A percentile compares a stretch with the other conserved stretches of the same genome.
Conservation (phyloP, 2,888 invertebrate species). For the Tenthredo distinguenda region DNA sequence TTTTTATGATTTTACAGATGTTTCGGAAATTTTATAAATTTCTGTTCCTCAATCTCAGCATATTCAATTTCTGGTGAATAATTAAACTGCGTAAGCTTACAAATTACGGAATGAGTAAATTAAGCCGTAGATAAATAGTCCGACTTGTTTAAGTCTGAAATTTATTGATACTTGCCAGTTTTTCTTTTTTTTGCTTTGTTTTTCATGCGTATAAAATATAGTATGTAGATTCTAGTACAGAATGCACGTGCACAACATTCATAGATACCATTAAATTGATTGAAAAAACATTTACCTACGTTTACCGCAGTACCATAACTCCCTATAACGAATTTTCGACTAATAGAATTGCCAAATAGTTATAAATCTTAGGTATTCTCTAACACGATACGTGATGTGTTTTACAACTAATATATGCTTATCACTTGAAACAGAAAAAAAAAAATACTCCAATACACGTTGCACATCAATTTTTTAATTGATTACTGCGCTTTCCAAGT, state of each 20-base stretch:
- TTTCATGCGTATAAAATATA: constrained; percentile 26
- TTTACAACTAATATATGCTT: neutral
- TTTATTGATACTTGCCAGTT: constrained; percentile 33
- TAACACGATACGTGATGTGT: neutral
- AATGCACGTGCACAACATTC: constrained; percentile 10
- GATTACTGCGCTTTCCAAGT: neutral
- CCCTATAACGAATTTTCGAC: neutral
- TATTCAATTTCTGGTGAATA: neutral
- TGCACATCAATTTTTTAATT: neutral
- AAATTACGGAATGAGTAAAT: neutral
- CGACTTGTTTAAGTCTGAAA: neutral
- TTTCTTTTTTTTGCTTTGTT: neutral
- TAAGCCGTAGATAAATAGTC: neutral
- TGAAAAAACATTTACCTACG: neutral
- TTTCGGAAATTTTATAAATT: neutral
- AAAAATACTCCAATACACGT: neutral
- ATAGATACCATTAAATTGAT: neutral
- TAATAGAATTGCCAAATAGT: neutral
- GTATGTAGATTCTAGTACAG: constrained; percentile 1
- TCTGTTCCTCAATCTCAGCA: neutral
- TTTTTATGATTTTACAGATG: neutral
- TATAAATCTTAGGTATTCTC: neutral
- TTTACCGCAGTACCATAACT: neutral
- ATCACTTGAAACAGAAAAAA: neutral
- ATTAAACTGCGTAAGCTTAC: neutral